Evolutionary conservation across 2,797 vertebrate species (phyloP).

Genomic region (Sciaenops ocellatus): DNA sequence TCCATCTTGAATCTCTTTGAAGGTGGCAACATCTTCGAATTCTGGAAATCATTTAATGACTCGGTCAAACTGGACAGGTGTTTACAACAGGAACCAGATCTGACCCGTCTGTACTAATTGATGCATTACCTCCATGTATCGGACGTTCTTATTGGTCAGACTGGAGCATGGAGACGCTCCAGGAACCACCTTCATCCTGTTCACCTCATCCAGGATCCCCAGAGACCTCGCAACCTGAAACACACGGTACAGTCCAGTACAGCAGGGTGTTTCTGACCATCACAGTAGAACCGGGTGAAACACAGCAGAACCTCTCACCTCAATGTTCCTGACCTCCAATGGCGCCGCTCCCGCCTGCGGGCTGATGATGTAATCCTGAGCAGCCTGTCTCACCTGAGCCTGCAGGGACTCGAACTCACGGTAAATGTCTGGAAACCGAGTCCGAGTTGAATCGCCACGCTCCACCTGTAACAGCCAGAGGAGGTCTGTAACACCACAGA

Average conservation of each 20-base stretch:
- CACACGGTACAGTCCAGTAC: neutral
- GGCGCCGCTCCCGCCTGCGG: constrained; percentile 78
- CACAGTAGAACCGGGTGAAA: too few relatives aligned
- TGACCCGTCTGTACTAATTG: fast-evolving
- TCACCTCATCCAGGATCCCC: constrained; percentile 88
- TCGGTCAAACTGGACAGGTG: constrained; percentile 1
- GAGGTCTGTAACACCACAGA: neutral
- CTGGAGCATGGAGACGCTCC: constrained; percentile 56
- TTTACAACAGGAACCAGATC: neutral
- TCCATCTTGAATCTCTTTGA: constrained; percentile 90
- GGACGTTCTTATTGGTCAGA: constrained; percentile 73
- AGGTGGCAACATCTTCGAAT: constrained; percentile 86
- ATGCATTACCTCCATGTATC: constrained; percentile 83
- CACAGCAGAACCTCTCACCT: constrained; percentile 80
- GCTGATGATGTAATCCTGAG: constrained; percentile 89
- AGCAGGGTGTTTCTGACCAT: too few relatives aligned
- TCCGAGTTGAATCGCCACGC: constrained; percentile 80
- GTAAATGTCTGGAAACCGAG: constrained; percentile 92
- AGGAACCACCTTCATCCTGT: constrained; percentile 72
- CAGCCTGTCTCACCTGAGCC: constrained; percentile 89
- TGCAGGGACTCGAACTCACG: constrained; percentile 94
- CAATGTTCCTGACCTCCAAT: constrained; percentile 89
- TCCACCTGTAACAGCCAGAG: constrained; percentile 84
- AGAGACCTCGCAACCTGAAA: constrained; percentile 91
- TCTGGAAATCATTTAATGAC: constrained; percentile 61